Evolutionary conservation across 2,113 vertebrate genomes (phyloP), one percentile per base, ranked within the genome.

Genomic region (Speoplatyrhinus poulsoni): DNA sequence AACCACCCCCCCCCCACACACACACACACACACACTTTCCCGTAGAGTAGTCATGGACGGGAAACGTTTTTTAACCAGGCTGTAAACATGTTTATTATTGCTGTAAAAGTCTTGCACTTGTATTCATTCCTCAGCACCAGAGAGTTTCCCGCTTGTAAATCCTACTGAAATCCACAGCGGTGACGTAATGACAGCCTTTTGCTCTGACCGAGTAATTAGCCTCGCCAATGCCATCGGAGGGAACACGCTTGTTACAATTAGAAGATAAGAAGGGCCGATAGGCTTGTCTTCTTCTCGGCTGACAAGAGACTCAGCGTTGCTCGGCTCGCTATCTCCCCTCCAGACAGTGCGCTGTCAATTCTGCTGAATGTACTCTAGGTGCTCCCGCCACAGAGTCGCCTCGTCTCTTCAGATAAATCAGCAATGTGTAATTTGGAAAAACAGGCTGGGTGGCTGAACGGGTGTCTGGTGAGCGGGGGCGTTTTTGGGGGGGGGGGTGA

Each of bases 401-500:
- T 80, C 85, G 89, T 89, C 84, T 77, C 72, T 73, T 85, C 80
- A 70, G 53, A 88, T 85, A 75, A 72, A 83, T 90, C 87, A 87
- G 85, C 81, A 12, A 32, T 71, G 68, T 77, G 73, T 83, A 82
- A 84, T 85, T 78, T 12, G 32, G 62, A 75, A 77, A 87, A 17
- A 53, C 52, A 76, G 84, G 82, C 77, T 72, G 50, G 46, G 79
- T 79, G 81, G 77, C 82, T 65, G 81, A 67, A 54, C 46, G 52
- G 13, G 13, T 54, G 13, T 13, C 13, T 7, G 13, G 52, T 8
- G 36, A 41, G 36, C 36, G 36, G 52, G 52, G 12, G 3, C 26
- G 26, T 26, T 26, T 26, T 26, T 0, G 52, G 15, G 3, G 0
- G 52, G 3, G 48, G 48, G 68, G 68, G 63, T 46, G 46, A 66